Conservation (phyloP, 2,888 invertebrate species). For the Microctonus aethiopoides region DNA sequence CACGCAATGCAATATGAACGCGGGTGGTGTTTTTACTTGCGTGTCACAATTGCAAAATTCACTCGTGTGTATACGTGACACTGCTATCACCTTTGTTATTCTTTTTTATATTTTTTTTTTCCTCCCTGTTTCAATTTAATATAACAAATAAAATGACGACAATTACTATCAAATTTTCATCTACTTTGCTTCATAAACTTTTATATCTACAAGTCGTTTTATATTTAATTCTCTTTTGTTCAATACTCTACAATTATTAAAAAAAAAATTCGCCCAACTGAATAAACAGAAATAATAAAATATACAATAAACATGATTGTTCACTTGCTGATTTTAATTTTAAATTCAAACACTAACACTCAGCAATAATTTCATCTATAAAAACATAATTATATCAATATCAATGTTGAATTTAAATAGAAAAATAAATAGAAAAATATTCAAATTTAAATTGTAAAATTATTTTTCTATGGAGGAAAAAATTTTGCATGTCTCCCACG, state of each 20-base stretch:
- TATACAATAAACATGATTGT: constrained; percentile 11
- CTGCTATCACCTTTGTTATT: not conserved
- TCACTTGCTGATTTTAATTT: not conserved
- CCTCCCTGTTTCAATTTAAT: not conserved
- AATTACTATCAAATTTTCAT: not conserved
- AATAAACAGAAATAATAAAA: not conserved
- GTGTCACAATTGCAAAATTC: constrained; percentile 38
- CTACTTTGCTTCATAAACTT: not conserved
- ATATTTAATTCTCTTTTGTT: too few species aligned
- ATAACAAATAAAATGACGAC: not conserved
- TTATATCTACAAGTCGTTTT: not conserved
- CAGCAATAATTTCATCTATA: too few species aligned
- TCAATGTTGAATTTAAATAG: too few species aligned
- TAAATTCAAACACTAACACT: not conserved
- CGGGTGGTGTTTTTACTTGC: constrained; percentile 43
- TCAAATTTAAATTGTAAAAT: too few species aligned
- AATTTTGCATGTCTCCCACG: not conserved
- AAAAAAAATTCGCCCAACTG: too few species aligned
- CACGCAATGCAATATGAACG: constrained; percentile 49
- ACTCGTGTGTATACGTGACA: too few species aligned
- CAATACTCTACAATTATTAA: too few species aligned
- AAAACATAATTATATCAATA: too few species aligned
- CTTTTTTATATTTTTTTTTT: not conserved
- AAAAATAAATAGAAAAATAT: too few species aligned
- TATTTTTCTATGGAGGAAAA: not conserved